A percentile compares a stretch with the other conserved stretches of the same genome.
Conservation (phyloP, 2,113 vertebrate genomes). For the Centropus unirufus region DNA sequence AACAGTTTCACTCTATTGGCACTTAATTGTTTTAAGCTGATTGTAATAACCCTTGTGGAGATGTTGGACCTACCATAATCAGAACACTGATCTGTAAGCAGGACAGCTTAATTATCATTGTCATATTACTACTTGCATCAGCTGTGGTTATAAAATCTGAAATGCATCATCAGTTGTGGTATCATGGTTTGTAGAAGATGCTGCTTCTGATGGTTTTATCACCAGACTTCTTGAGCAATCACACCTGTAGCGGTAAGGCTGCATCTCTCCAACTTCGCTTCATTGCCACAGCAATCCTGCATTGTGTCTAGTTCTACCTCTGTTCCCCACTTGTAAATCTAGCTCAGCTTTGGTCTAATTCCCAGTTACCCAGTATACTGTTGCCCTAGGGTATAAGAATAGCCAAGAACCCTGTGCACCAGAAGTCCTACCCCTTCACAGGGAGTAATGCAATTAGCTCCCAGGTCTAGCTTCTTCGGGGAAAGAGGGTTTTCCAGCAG, state of each 20-base stretch:
- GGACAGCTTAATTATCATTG: neutral
- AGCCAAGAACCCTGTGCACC: neutral
- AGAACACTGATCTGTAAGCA: neutral
- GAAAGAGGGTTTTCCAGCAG: neutral
- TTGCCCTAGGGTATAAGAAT: neutral
- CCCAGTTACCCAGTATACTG: neutral
- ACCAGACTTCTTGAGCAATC: neutral
- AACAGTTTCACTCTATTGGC: neutral
- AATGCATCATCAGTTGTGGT: neutral
- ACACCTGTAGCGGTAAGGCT: neutral
- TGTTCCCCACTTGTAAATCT: neutral
- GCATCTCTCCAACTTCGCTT: neutral
- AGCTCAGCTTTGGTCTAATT: neutral
- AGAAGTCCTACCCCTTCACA: neutral
- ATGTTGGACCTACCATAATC: neutral
- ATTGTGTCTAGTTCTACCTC: neutral
- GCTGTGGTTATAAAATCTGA: neutral
- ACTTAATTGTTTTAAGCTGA: neutral
- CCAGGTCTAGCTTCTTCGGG: neutral
- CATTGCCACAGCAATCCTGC: neutral
- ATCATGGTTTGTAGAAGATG: neutral
- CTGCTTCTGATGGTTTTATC: neutral
- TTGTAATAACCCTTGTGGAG: neutral
- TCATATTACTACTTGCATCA: neutral
- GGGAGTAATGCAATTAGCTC: neutral